phyloP scores from a whole-genome alignment of 2,888 invertebrate genomes.

The Allolobophora icterica region DNA sequence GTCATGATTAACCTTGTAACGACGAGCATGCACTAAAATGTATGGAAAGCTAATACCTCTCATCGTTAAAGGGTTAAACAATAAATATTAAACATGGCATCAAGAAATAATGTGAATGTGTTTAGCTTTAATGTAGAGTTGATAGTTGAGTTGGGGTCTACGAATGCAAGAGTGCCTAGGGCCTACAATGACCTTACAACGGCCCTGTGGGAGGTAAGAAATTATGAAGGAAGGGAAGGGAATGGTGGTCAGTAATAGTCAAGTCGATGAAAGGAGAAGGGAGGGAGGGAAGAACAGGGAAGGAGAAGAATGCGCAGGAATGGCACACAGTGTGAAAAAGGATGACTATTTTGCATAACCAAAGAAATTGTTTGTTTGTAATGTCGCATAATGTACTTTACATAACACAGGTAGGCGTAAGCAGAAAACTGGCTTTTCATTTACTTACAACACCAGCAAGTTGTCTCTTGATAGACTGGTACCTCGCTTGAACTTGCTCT shows the following conservation, averaged over 20 bases:
- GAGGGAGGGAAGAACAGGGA: background rate
- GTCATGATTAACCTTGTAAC: too few relatives aligned
- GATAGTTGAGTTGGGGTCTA: too few relatives aligned
- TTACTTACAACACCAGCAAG: slow-evolving; percentile 57
- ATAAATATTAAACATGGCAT: too few relatives aligned
- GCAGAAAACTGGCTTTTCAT: background rate
- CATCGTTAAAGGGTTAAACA: too few relatives aligned
- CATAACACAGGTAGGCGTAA: background rate
- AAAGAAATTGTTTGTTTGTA: background rate
- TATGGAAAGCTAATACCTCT: too few relatives aligned
- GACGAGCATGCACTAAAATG: too few relatives aligned
- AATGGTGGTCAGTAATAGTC: background rate
- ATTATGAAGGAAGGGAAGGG: background rate
- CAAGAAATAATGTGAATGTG: too few relatives aligned
- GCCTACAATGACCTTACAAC: too few relatives aligned
- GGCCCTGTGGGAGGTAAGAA: background rate
- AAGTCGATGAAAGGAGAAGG: background rate
- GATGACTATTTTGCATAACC: background rate
- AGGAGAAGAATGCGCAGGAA: background rate
- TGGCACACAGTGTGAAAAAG: background rate
- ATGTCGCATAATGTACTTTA: background rate
- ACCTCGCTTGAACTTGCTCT: slow-evolving; percentile 74
- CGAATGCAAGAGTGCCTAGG: too few relatives aligned
- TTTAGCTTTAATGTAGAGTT: too few relatives aligned
- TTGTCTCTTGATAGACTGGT: slow-evolving; percentile 63